Conservation (phyloP, 2,113 vertebrate genomes). For the Cyprinodon variegatus region DNA sequence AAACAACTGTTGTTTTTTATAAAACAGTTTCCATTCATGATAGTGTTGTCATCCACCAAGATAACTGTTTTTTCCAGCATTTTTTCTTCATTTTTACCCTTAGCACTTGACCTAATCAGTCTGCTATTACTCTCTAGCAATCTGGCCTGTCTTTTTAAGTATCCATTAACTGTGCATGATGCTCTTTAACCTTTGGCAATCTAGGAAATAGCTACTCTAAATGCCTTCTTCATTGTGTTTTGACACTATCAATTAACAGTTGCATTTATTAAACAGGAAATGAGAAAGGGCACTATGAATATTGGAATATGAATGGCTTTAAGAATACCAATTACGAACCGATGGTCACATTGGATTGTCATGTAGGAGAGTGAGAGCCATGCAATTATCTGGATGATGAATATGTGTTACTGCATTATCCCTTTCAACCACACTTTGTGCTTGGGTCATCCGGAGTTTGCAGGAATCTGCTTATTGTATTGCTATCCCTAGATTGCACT, state of each 20-base stretch:
- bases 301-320: constrained; percentile 60
- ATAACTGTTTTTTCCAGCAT: constrained; percentile 38
- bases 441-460: constrained; percentile 60
- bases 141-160: constrained; percentile 50
- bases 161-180: constrained; percentile 47
- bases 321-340: constrained; percentile 64
- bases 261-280: constrained; percentile 68
- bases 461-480: constrained; percentile 44
- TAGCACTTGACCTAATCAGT: constrained; percentile 44
- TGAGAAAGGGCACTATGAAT: constrained; percentile 57
- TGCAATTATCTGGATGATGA: constrained; percentile 71
- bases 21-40: background rate
- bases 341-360: constrained; percentile 59
- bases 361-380: constrained; percentile 46
- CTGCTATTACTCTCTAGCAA: constrained; percentile 42
- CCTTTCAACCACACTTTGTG: constrained; percentile 54
- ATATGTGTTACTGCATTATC: constrained; percentile 58
- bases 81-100: constrained; percentile 8
- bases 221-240: constrained; percentile 59
- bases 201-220: constrained; percentile 48
- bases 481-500: constrained; percentile 34
- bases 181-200: constrained; percentile 66
- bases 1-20: background rate
- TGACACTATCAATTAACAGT: constrained; percentile 68
- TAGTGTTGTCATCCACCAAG: background rate